Evolutionary conservation across 2,888 invertebrate genomes (phyloP).

Genomic region (Galeruca laticollis): DNA sequence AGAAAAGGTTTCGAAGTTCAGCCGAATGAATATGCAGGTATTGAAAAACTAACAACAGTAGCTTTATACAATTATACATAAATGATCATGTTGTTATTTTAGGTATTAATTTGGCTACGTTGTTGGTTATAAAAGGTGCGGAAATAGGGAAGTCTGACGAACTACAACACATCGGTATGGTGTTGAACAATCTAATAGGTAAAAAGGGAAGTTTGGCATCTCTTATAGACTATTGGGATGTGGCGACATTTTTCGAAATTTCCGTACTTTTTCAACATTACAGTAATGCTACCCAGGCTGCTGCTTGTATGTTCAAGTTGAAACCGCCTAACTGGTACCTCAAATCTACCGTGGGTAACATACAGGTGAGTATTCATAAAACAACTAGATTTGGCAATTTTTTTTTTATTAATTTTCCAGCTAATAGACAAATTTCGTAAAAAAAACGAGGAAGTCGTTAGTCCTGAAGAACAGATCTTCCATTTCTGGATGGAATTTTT

Average conservation of each 20-base stretch:
- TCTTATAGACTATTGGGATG: constrained; percentile 98
- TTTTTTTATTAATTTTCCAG: constrained; percentile 56
- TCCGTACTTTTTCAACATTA: constrained; percentile 98
- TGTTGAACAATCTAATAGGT: constrained; percentile 96
- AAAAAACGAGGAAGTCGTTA: constrained; percentile 79
- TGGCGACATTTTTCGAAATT: constrained; percentile 98
- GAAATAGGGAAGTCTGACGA: constrained; percentile 94
- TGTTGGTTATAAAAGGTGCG: constrained; percentile 96
- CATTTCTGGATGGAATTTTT: constrained; percentile 99
- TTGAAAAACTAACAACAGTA: neutral
- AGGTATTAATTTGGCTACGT: constrained; percentile 95
- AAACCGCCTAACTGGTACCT: constrained; percentile 95
- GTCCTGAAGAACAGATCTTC: constrained; percentile 87
- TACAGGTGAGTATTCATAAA: constrained; percentile 30
- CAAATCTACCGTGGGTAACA: constrained; percentile 74
- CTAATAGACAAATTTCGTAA: constrained; percentile 92
- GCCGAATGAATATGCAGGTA: constrained; percentile 96
- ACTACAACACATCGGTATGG: constrained; percentile 92
- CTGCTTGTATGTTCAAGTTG: constrained; percentile 84
- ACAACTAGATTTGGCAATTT: neutral
- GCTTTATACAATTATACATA: too few species aligned
- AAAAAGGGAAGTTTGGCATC: constrained; percentile 95
- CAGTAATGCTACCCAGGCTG: constrained; percentile 95
- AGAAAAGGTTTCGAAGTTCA: constrained; percentile 97
- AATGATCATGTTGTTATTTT: constrained; percentile 36